Base-by-base conservation (phyloP, 2,113 vertebrate genomes). In the Arvicanthis niloticus region DNA sequence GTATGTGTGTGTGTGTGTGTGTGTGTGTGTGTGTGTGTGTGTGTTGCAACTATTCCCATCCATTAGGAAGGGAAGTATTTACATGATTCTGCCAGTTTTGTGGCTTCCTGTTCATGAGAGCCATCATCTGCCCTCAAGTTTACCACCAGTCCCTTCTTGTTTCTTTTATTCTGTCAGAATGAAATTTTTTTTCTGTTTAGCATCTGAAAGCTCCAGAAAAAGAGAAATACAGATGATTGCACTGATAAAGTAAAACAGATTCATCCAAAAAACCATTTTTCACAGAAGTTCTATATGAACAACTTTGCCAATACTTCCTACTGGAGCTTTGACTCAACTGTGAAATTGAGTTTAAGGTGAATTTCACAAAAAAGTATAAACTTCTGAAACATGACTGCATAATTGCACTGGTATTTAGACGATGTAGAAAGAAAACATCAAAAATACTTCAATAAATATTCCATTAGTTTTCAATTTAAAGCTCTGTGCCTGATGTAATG, bases 311-410 rank as follows among this genome's bases (percentile, higher is more conserved):
- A 17, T 62, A 17, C 86, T 96, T 96, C 10, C 80, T 85, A 68
- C 68, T 88, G 34, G 29, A 93, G 82, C 42, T 75, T 87, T 26
- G 72, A 94, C 60, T 94, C 84, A 94, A 76, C 73, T 88, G 48
- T 92, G 80, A 96, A 96, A 95, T 91, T 88, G 48, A 51, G 19
- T 92, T 92, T 88, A 78, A 89, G 89, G 89, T 81, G 13, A 75
- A 85, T 95, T 58, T 16, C n/a, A 21, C 37, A 45, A 67, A 85
- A n/a, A 26, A 37, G 60, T 37, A 48, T 82, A 56, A 1, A 70
- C 31, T 91, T 94, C 77, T 86, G 77, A 87, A 11, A 89, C 19
- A 1, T 88, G 67, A 51, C 51, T 87, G 70, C 26, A 48, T 91
- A 53, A 89, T 68, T 15, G 45, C 37, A 84, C 24, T 81, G 65